Conservation (phyloP, 1,140 invertebrate genomes). For the Saxidomus purpurata region DNA sequence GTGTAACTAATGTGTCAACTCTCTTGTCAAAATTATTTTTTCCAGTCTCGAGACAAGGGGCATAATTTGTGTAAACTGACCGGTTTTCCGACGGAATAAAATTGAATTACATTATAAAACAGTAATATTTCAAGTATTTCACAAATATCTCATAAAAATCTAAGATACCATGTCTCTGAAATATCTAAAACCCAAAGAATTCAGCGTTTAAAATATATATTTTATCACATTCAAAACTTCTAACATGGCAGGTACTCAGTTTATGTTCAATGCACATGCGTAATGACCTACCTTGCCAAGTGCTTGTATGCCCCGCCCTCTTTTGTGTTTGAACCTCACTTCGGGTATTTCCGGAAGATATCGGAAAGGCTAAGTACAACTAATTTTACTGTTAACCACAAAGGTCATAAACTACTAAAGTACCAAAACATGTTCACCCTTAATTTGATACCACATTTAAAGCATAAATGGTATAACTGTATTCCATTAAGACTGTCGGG, state of each 20-base stretch:
- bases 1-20: conserved; percentile 50
- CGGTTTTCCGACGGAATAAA: not conserved
- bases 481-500: too few relatives aligned
- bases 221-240: conserved; percentile 36
- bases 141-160: not conserved
- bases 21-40: conserved; percentile 24
- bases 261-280: conserved; percentile 35
- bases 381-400: too few relatives aligned
- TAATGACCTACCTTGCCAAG: conserved; percentile 57
- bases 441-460: too few relatives aligned
- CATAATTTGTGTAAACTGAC: conserved; percentile 26
- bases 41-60: not conserved
- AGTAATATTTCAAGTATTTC: not conserved
- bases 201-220: not conserved
- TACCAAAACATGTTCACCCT: too few relatives aligned
- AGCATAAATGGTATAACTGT: too few relatives aligned
- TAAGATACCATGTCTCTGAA: not conserved
- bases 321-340: not conserved
- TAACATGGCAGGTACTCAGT: conserved; percentile 65
- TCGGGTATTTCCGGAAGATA: not conserved
- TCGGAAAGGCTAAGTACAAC: not conserved
- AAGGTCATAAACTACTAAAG: too few relatives aligned
- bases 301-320: conserved; percentile 53
- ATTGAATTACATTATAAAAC: not conserved
- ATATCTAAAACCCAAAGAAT: not conserved